Percentiles rank a stretch among this genome's conserved stretches.
phyloP scores from a whole-genome alignment of 2,797 vertebrate genomes.

The Sebastes wilsoni region DNA sequence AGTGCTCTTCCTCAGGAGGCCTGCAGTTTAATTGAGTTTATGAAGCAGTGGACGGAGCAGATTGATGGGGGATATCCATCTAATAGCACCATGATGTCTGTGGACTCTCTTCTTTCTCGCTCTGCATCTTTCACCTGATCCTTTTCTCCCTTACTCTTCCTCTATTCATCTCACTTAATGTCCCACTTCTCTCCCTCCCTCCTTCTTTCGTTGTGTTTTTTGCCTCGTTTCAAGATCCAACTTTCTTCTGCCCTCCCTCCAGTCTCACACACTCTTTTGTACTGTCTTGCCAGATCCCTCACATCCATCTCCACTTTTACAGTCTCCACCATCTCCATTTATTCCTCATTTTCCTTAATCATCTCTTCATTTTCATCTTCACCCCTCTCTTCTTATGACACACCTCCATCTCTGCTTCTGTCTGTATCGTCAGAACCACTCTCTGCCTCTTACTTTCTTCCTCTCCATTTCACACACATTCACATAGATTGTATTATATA shows the following conservation, averaged over 20 bases:
- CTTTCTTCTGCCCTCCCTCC: neutral
- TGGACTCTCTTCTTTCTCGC: constrained; percentile 31
- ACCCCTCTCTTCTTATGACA: neutral
- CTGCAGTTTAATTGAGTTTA: constrained; percentile 77
- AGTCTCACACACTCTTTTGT: neutral
- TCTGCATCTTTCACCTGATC: constrained; percentile 54
- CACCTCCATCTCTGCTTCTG: neutral
- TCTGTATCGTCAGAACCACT: neutral
- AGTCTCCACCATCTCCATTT: neutral
- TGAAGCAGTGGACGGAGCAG: constrained; percentile 67
- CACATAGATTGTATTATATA: neutral
- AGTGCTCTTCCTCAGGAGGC: constrained; percentile 56
- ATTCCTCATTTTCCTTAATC: neutral
- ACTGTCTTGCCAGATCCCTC: neutral
- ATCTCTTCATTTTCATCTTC: neutral
- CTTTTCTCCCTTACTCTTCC: constrained; percentile 14
- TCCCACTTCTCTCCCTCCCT: neutral
- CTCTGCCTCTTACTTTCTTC: neutral
- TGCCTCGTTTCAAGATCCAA: neutral
- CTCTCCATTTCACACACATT: neutral
- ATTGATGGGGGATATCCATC: constrained; percentile 77
- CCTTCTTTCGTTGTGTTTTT: neutral
- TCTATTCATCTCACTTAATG: constrained; percentile 57
- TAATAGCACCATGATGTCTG: constrained; percentile 55
- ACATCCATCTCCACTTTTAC: neutral